phyloP scores from a whole-genome alignment of 2,797 vertebrate species.

The Hoplostethus mediterraneus region DNA sequence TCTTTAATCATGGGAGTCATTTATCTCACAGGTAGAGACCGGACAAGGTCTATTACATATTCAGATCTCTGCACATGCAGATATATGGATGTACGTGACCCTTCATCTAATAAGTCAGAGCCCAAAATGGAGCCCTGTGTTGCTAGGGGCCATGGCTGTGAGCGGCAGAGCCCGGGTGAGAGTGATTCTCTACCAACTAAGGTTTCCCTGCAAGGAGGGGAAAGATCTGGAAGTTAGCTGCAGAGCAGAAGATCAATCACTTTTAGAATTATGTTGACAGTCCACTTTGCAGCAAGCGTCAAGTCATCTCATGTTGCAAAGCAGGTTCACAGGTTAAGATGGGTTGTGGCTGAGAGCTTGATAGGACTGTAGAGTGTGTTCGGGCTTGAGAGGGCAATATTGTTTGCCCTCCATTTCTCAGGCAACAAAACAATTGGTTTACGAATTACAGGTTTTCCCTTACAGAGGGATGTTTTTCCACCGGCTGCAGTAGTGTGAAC shows the following conservation, averaged over 20 bases:
- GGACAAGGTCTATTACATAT: constrained; percentile 67
- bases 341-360: constrained; percentile 54
- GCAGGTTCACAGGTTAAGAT: constrained; percentile 64
- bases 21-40: constrained; percentile 70
- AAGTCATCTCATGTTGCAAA: constrained; percentile 68
- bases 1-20: constrained; percentile 77
- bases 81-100: constrained; percentile 69
- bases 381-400: constrained; percentile 55
- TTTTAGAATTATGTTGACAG: constrained; percentile 76
- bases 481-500: constrained; percentile 22
- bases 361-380: constrained; percentile 65
- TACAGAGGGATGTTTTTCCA: constrained; percentile 29
- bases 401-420: constrained; percentile 62
- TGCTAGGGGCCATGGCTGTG: constrained; percentile 51
- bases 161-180: constrained; percentile 24
- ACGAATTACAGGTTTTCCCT: constrained; percentile 25
- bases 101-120: constrained; percentile 70
- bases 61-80: constrained; percentile 61
- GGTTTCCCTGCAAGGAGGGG: constrained; percentile 33
- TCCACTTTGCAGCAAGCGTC: constrained; percentile 70
- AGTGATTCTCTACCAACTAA: constrained; percentile 50
- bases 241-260: constrained; percentile 69
- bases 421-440: constrained; percentile 36
- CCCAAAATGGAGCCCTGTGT: constrained; percentile 65
- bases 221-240: constrained; percentile 35